Conservation (phyloP, 2,113 vertebrate genomes). For the Dicentrarchus labrax region DNA sequence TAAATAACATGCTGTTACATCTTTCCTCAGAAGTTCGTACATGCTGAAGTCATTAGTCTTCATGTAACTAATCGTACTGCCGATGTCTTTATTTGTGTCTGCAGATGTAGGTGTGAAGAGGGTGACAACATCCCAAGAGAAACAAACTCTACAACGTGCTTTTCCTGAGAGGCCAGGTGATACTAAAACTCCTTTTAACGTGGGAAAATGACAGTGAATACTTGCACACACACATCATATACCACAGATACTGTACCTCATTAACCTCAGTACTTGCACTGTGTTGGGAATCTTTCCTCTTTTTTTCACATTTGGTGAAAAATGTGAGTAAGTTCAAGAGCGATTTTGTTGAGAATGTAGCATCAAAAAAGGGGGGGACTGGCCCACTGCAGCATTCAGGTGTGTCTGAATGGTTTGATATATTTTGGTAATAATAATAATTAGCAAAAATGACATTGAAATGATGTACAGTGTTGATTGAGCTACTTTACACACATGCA, state of each 20-base stretch:
- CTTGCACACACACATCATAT: not conserved
- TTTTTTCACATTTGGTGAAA: not conserved
- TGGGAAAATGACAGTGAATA: not conserved
- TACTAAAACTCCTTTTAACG: not conserved
- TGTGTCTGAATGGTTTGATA: not conserved
- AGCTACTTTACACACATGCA: not conserved
- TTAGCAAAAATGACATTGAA: not conserved
- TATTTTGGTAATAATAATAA: not conserved
- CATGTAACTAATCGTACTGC: not conserved
- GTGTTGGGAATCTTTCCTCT: not conserved
- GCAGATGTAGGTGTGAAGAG: conserved; percentile 65
- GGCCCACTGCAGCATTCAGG: not conserved
- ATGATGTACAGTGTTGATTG: not conserved
- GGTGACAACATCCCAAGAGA: conserved; percentile 29
- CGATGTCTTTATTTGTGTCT: conserved; percentile 8
- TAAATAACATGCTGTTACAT: not conserved
- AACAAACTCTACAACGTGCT: conserved; percentile 42
- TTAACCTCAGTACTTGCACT: not conserved
- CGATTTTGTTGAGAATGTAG: not conserved
- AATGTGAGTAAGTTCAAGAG: too few relatives aligned
- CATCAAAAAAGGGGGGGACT: not conserved
- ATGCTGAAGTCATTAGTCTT: not conserved
- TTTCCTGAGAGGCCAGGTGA: conserved; percentile 75
- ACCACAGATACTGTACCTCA: not conserved
- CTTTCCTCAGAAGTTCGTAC: not conserved